Evolutionary conservation across 2,888 invertebrate genomes (phyloP), one percentile per base, ranked within the genome.

Genomic region (Strigamia crassipes): DNA sequence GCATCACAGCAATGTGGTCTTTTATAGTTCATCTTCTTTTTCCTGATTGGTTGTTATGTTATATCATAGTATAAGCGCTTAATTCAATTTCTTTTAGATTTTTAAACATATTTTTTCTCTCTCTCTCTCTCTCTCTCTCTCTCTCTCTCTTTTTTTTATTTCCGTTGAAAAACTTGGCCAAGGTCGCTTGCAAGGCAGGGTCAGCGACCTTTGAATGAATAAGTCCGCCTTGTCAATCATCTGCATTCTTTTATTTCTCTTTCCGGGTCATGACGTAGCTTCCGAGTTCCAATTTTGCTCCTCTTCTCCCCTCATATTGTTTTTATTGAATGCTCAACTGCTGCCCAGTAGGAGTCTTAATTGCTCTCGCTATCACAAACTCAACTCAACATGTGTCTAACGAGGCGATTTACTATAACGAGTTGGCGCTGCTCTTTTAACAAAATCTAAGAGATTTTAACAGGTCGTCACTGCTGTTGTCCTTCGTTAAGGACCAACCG

Each of bases 401-500:
- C 27, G 9, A 12, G 31, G 31, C 3, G 27, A 31, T 3, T 27
- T 27, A 27, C n/a, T 73, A 27, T 56, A 73, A 31, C 31, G 73
- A 73, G 73, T 27, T 31, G 73, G 10, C 12, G 73, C 27, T 73
- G 73, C 73, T 73, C 73, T 73, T 73, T 73, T 73, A 23, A 12
- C n/a, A 13, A 31, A 73, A 10, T 73, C 27, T 73, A 73, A 73
- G 73, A 13, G 73, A 73, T 73, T 73, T 73, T 73, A 73, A 31
- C 73, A 73, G 73, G 73, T 73, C 73, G 31, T 73, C 73, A 73
- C 73, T 73, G 73, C n/a, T 73, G 73, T 73, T 73, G 73, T 73
- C 73, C 73, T 73, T 13, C 12, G 73, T 15, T 23, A n/a, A 31
- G 73, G n/a, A 73, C 73, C 27, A 10, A 31, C 31, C 31, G 73